Evolutionary conservation across 2,888 invertebrate genomes (phyloP).

Genomic region (Harpalus rubripes): DNA sequence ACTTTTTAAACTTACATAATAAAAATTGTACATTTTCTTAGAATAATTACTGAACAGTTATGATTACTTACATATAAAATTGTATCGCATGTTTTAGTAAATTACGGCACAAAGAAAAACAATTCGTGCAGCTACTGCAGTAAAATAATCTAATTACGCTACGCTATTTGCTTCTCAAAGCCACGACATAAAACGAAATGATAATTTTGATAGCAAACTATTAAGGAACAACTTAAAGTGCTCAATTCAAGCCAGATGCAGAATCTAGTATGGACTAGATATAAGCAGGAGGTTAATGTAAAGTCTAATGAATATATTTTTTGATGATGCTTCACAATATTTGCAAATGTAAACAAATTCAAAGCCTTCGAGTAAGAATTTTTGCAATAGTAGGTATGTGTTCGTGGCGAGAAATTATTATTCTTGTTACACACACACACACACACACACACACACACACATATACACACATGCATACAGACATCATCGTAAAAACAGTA

Average conservation of each 20-base stretch:
- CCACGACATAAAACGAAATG: not conserved
- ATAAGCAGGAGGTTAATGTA: conserved; percentile 4
- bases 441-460: too few species aligned
- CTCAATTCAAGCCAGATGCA: conserved; percentile 19
- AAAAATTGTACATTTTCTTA: not conserved
- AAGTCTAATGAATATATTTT: conserved; percentile 19
- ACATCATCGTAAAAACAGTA: too few species aligned
- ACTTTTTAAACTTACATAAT: too few species aligned
- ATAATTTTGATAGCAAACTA: conserved; percentile 10
- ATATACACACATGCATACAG: too few species aligned
- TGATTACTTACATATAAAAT: not conserved
- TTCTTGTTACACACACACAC: too few species aligned
- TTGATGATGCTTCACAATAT: not conserved
- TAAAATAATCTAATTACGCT: not conserved
- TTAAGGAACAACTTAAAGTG: not conserved
- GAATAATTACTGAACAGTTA: conserved; percentile 5
- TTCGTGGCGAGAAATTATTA: too few species aligned
- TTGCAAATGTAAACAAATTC: not conserved
- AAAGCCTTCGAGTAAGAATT: not conserved
- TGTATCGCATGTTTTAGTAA: not conserved
- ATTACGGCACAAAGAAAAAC: not conserved
- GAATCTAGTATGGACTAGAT: not conserved
- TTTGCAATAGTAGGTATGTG: not conserved
- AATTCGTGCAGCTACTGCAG: not conserved
- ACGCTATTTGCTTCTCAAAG: not conserved